Percentiles rank a stretch among this genome's conserved stretches.
Conservation (phyloP, 2,888 invertebrate genomes). For the Lumbricus terrestris region DNA sequence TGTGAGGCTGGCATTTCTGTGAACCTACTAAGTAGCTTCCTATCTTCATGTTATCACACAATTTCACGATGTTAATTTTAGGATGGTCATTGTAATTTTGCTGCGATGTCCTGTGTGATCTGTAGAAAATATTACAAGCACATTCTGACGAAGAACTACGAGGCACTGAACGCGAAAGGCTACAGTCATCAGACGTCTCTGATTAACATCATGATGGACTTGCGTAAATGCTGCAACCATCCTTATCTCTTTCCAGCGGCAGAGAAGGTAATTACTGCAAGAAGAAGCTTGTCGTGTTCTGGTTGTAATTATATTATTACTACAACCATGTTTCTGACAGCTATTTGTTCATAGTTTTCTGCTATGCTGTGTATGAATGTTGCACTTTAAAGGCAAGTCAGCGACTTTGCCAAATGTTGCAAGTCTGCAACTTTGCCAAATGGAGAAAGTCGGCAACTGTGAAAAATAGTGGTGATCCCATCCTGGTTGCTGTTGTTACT, state of each 20-base stretch:
- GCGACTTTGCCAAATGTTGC: too few relatives aligned
- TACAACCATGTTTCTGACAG: not conserved
- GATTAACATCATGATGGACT: conserved; percentile 96
- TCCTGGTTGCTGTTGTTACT: too few relatives aligned
- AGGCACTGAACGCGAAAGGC: conserved; percentile 89
- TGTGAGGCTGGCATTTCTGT: not conserved
- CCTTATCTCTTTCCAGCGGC: conserved; percentile 94
- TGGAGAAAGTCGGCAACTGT: too few relatives aligned
- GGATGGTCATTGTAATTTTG: not conserved
- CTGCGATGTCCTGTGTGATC: conserved; percentile 12
- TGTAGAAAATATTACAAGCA: conserved; percentile 89
- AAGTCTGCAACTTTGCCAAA: too few relatives aligned
- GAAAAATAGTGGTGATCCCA: too few relatives aligned
- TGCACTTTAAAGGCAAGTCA: too few relatives aligned
- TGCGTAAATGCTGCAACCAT: conserved; percentile 97
- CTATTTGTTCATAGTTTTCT: too few relatives aligned
- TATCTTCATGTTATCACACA: not conserved
- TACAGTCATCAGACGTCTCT: conserved; percentile 76
- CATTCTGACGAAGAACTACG: conserved; percentile 92
- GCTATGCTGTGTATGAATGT: too few relatives aligned
- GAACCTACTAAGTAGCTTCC: not conserved
- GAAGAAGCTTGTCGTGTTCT: not conserved
- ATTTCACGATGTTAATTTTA: not conserved
- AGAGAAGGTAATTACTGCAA: conserved; percentile 60
- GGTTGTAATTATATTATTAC: not conserved